Evolutionary conservation across 2,113 vertebrate genomes (phyloP).

Genomic region (Hiodon alosoides): DNA sequence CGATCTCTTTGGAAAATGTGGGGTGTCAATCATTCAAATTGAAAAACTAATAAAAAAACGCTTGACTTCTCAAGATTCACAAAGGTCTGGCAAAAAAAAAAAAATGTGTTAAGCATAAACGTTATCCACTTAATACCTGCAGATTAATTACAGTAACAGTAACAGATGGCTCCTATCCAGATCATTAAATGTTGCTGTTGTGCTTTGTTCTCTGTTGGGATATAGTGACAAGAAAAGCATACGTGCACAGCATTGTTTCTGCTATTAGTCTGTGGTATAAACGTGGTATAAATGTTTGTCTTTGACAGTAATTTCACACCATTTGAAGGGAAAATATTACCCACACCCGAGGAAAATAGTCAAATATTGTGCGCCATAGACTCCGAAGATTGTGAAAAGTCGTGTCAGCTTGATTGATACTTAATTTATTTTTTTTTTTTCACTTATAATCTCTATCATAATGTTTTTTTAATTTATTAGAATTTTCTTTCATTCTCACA

Average conservation of each 20-base stretch:
- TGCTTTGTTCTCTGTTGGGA: conserved; percentile 30
- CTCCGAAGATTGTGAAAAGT: too few species aligned
- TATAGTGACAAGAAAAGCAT: conserved; percentile 1
- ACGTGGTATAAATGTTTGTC: too few species aligned
- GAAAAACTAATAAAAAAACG: background rate
- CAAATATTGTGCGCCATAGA: too few species aligned
- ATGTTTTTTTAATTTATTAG: background rate
- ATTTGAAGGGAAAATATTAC: too few species aligned
- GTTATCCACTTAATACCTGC: conserved; percentile 66
- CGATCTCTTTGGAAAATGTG: background rate
- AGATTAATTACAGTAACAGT: conserved; percentile 69
- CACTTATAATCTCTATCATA: background rate
- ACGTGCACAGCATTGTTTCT: background rate
- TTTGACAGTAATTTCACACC: too few species aligned
- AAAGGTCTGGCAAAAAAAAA: background rate
- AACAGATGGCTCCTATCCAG: conserved; percentile 64
- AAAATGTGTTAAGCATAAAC: conserved; percentile 54
- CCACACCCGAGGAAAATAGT: too few species aligned
- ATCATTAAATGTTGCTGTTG: conserved; percentile 44
- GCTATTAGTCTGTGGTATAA: background rate
- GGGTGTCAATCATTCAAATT: background rate
- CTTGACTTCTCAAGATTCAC: background rate
- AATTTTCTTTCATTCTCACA: background rate
- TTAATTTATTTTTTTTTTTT: background rate
- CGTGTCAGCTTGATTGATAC: conserved; percentile 8